Evolutionary conservation across 2,113 vertebrate species (phyloP).

Genomic region (Zosterops hypoxanthus): DNA sequence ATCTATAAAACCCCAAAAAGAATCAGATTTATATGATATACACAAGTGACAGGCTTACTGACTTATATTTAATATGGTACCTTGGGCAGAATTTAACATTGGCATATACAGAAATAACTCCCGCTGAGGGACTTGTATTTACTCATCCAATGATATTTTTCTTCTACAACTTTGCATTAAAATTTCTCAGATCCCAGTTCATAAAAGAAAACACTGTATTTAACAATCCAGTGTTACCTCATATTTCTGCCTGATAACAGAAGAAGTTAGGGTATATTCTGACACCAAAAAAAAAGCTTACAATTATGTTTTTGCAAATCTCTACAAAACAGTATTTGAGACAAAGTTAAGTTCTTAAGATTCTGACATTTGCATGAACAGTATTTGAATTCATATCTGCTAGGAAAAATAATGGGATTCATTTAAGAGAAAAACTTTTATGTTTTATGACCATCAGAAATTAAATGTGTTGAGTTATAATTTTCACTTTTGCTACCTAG

Average conservation of each 20-base stretch:
- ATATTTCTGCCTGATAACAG: not conserved
- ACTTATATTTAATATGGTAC: not conserved
- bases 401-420: not conserved
- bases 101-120: not conserved
- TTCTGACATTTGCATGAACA: not conserved
- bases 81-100: not conserved
- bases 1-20: slow-evolving; percentile 71
- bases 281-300: not conserved
- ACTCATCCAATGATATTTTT: not conserved
- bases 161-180: not conserved
- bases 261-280: not conserved
- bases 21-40: not conserved
- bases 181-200: not conserved
- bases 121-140: not conserved
- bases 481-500: not conserved
- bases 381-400: not conserved
- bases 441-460: not conserved
- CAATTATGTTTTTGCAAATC: not conserved
- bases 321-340: not conserved
- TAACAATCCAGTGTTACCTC: not conserved
- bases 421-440: not conserved
- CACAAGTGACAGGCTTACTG: not conserved
- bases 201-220: not conserved
- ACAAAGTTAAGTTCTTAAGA: not conserved
- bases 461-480: not conserved